Evolutionary conservation across 2,113 vertebrate species (phyloP).

Genomic region (Podarcis raffonei): DNA sequence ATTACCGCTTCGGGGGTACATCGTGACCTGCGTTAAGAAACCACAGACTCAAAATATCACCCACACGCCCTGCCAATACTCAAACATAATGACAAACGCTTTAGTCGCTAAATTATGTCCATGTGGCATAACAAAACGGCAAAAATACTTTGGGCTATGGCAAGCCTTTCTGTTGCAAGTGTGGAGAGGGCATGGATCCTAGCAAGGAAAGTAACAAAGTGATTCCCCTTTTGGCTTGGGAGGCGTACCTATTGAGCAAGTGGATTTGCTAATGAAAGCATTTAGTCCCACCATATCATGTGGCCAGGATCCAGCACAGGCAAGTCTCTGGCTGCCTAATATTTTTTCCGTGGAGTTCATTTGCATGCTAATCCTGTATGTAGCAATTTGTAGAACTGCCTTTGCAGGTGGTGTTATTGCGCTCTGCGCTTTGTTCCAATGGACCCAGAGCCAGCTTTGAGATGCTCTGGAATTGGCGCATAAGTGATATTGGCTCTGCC

Average conservation of each 20-base stretch:
- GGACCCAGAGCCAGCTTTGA: background rate
- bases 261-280: background rate
- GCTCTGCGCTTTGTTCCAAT: background rate
- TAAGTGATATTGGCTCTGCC: background rate
- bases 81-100: too few species aligned
- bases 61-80: too few species aligned
- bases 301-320: background rate
- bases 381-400: background rate
- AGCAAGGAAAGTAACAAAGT: background rate
- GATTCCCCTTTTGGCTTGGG: background rate
- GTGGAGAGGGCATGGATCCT: background rate
- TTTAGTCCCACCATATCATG: background rate
- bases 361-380: background rate
- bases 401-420: background rate
- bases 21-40: background rate
- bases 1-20: background rate
- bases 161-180: too few species aligned
- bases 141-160: background rate
- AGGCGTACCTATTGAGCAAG: background rate
- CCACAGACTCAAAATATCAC: background rate
- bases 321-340: background rate
- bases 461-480: background rate
- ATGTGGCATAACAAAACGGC: background rate
- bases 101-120: background rate
- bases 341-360: background rate